Evolutionary conservation across 2,797 vertebrate species (phyloP).

Genomic region (Gymnothorax javanicus): DNA sequence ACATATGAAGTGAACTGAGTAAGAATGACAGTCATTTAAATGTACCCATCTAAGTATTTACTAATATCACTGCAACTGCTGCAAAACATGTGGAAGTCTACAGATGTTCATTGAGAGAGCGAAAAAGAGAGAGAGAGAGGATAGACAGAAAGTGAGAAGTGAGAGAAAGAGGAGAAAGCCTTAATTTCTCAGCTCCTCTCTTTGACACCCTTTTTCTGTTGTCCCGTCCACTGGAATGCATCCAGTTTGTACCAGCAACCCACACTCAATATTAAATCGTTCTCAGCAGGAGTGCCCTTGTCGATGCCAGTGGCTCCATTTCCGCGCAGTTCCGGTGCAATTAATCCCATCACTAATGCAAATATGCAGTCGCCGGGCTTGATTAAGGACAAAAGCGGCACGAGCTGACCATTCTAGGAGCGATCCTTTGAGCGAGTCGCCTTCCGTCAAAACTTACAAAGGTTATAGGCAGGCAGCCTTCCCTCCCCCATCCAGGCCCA

Average conservation of each 20-base stretch:
- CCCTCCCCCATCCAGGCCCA: too few relatives aligned
- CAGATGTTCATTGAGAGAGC: not conserved
- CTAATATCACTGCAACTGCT: too few relatives aligned
- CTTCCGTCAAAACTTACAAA: not conserved
- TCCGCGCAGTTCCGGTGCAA: not conserved
- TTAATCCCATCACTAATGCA: not conserved
- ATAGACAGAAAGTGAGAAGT: not conserved
- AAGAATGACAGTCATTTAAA: too few relatives aligned
- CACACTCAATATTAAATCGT: slow-evolving; percentile 12
- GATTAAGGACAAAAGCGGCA: not conserved
- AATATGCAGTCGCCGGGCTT: not conserved
- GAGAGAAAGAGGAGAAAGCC: too few relatives aligned
- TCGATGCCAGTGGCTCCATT: not conserved
- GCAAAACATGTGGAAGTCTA: too few relatives aligned
- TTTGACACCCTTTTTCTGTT: not conserved
- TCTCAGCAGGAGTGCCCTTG: not conserved
- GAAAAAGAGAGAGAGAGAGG: not conserved
- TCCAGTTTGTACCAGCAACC: not conserved
- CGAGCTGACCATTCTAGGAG: not conserved
- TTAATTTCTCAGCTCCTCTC: not conserved
- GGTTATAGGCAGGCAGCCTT: not conserved
- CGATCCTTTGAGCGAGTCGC: not conserved
- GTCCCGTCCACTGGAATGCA: not conserved
- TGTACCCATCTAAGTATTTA: too few relatives aligned
- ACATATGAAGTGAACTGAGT: too few relatives aligned